Evolutionary conservation across 2,113 vertebrate species (phyloP).

Genomic region (Sapayoa aenigma): DNA sequence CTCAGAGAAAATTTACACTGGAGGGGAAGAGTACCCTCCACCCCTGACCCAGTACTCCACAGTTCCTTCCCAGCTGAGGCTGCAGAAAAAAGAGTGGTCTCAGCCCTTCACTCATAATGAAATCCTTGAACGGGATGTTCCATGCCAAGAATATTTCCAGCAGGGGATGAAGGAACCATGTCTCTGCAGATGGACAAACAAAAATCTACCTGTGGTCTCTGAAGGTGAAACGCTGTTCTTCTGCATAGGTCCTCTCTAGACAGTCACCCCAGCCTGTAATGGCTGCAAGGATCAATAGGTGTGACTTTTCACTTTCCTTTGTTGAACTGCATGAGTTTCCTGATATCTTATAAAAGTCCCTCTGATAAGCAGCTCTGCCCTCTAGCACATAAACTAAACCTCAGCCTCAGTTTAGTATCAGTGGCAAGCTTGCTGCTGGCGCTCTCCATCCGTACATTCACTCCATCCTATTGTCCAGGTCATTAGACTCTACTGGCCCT

Average conservation of each 20-base stretch:
- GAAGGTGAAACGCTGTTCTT: background rate
- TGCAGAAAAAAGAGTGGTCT: background rate
- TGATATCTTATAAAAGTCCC: background rate
- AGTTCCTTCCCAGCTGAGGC: background rate
- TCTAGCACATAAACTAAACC: background rate
- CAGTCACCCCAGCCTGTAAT: background rate
- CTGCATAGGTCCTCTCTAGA: background rate
- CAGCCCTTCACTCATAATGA: background rate
- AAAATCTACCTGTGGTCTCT: background rate
- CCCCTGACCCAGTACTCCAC: fast-evolving
- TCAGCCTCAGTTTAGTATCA: background rate
- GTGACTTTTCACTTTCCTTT: background rate
- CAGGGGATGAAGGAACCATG: background rate
- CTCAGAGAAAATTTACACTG: background rate
- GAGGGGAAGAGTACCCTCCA: background rate
- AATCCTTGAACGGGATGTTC: background rate
- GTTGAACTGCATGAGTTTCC: background rate
- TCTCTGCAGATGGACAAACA: background rate
- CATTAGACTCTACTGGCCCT: background rate
- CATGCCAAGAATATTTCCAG: background rate
- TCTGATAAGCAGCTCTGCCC: background rate
- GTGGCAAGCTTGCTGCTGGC: background rate
- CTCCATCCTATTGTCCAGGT: background rate
- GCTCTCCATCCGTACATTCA: background rate
- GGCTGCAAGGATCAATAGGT: background rate